Percentiles rank a stretch among this genome's conserved stretches.
Evolutionary conservation across 2,888 invertebrate genomes (phyloP).

Genomic region (Caenorhabditis sinica): DNA sequence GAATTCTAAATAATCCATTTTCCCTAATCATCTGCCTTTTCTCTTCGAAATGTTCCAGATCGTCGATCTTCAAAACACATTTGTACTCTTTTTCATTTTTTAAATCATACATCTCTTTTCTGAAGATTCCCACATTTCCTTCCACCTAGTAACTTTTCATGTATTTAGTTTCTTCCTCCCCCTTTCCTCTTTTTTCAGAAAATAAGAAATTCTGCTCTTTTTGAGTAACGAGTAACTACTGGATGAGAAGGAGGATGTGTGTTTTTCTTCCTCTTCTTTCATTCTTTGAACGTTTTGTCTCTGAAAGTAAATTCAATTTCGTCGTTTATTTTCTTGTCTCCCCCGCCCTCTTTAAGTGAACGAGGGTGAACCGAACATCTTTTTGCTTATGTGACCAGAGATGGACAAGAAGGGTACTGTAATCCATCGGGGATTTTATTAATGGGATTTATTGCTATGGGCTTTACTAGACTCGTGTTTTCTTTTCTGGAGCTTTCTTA

Average conservation of each 20-base stretch:
- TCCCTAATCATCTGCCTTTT: conserved; percentile 5
- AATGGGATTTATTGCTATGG: too few relatives aligned
- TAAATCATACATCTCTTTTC: background rate
- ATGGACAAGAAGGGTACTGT: background rate
- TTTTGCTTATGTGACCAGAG: background rate
- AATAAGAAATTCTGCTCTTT: conserved; percentile 7
- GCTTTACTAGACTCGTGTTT: too few relatives aligned
- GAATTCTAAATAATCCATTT: conserved; percentile 23
- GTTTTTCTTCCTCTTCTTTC: background rate
- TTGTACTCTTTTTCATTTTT: background rate
- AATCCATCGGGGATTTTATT: too few relatives aligned
- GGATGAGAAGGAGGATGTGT: background rate
- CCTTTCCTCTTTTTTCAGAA: background rate
- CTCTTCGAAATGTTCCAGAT: background rate
- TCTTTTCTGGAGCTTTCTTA: too few relatives aligned
- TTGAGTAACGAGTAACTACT: conserved; percentile 1
- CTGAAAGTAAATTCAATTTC: conserved; percentile 16
- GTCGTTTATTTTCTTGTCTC: conserved; percentile 21
- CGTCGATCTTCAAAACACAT: background rate
- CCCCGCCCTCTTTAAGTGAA: background rate
- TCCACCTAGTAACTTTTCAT: background rate
- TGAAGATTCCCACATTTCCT: background rate
- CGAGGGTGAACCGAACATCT: background rate
- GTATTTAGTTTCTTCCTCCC: conserved; percentile 3
- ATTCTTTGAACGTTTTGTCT: conserved; percentile 24